Evolutionary conservation across 1,140 invertebrate genomes (phyloP), one percentile per base, ranked within the genome.

Genomic region (Reticulitermes speratus): DNA sequence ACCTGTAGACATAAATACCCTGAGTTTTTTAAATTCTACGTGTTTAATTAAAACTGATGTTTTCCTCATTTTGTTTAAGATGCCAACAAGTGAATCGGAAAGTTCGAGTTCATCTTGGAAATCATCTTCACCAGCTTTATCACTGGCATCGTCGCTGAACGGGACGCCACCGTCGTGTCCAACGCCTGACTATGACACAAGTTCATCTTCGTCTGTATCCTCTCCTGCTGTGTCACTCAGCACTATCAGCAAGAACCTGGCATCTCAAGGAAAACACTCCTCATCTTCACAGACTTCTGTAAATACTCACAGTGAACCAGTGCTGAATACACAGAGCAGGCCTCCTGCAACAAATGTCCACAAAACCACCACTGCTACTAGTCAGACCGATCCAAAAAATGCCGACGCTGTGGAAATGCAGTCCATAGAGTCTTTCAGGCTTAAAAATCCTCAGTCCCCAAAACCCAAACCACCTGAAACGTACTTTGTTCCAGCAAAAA

Each of bases 391-490:
- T 86, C 83, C 90, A 90, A 83, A 90, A 88, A 87, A 87, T 89
- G 81, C 59, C 85, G 94, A 94, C 87, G 91, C 90, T 6, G 93
- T 94, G 16, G 95, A 95, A 89, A 94, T 95, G 92, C 94, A 95
- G 88, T 95, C 95, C 30, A 90, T 96, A 84, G 95, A 95, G 89
- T 95, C 95, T 0, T 95, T 94, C 89, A 94, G 94, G 88, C 88
- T 95, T 75, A 95, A 94, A 81, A 94, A 95, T 88, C 90, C 91
- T 21, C 93, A 94, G 1, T 90, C 90, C 12, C 91, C 91, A 65
- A 91, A 91, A 86, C 94, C 94, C 30, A 94, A 93, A 89, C 94
- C 94, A 59, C 95, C 94, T 45, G 91, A 93, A 12, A 94, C 94
- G 52, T 96, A 96, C 88, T 96, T 96, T 88, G 90, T 90, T 5